Percentiles rank a stretch among this genome's conserved stretches.
These are phyloP conservation scores for Aphyosemion australe DNA, from an alignment of 2,113 vertebrate species.

Conservation along the genomic window DNA sequence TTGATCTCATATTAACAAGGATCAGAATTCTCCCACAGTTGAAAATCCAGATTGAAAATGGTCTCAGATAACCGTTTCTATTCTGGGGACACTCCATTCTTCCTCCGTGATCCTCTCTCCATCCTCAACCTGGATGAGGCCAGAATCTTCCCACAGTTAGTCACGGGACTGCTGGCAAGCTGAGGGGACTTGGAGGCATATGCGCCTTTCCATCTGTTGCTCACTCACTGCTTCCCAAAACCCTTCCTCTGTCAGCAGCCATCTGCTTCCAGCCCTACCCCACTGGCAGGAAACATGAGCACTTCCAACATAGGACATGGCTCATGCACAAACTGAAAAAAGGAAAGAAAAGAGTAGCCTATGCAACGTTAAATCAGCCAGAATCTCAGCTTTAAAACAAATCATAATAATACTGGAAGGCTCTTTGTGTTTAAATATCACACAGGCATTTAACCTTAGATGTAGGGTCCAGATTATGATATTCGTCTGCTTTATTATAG, in stretches of 20 bases:
- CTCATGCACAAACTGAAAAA: slow-evolving; percentile 53
- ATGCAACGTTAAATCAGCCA: slow-evolving; percentile 34
- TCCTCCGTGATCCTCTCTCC: slow-evolving; percentile 45
- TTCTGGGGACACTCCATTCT: slow-evolving; percentile 55
- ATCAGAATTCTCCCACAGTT: slow-evolving; percentile 18
- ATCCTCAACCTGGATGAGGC: slow-evolving; percentile 68
- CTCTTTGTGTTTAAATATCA: slow-evolving; percentile 3
- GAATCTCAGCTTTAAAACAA: slow-evolving; percentile 13
- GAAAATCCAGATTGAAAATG: slow-evolving; percentile 42
- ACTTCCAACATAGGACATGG: slow-evolving; percentile 68
- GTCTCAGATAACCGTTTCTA: slow-evolving; percentile 46
- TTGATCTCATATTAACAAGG: slow-evolving; percentile 26
- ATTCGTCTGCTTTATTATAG: not conserved
- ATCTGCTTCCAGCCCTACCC: slow-evolving; percentile 82
- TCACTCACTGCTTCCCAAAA: slow-evolving; percentile 75
- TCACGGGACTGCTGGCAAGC: slow-evolving; percentile 81
- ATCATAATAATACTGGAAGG: slow-evolving; percentile 1
- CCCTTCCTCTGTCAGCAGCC: slow-evolving; percentile 78
- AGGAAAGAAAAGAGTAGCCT: slow-evolving; percentile 19
- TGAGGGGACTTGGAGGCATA: slow-evolving; percentile 76
- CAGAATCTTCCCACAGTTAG: slow-evolving; percentile 76
- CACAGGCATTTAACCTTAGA: not conserved
- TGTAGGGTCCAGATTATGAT: not conserved
- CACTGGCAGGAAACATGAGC: slow-evolving; percentile 77
- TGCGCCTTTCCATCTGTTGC: slow-evolving; percentile 81